phyloP scores from a whole-genome alignment of 2,113 vertebrate species.

The Nycticebus coucang region DNA sequence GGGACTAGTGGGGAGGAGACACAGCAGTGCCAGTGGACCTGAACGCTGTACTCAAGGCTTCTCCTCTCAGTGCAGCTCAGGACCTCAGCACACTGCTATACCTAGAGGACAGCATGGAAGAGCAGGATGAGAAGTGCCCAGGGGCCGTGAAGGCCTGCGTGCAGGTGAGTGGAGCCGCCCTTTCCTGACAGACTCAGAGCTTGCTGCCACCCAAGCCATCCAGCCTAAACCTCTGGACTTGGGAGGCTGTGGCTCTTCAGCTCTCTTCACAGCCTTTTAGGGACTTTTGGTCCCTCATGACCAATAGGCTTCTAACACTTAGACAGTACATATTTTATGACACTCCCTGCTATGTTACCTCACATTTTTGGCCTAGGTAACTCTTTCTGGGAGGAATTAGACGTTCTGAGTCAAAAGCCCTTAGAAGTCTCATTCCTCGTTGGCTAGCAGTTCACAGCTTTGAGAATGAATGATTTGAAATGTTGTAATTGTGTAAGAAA shows the following conservation, averaged over 20 bases:
- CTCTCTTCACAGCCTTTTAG: neutral
- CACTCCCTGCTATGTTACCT: neutral
- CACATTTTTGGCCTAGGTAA: neutral
- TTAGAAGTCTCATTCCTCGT: neutral
- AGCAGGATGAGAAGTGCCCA: slow-evolving; percentile 16
- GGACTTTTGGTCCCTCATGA: neutral
- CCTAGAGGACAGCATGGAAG: slow-evolving; percentile 57
- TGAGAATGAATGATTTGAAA: neutral
- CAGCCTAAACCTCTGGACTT: neutral
- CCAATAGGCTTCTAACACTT: neutral
- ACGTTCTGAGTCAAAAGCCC: neutral
- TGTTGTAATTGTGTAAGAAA: neutral
- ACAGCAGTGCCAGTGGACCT: too few relatives aligned
- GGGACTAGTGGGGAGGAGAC: neutral
- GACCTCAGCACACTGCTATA: neutral
- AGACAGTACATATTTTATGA: neutral
- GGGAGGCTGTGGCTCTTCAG: too few relatives aligned
- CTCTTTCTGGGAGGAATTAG: neutral
- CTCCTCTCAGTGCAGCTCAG: neutral
- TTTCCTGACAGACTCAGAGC: neutral
- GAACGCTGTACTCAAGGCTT: neutral
- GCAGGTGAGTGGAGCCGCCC: slow-evolving; percentile 42
- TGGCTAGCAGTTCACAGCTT: neutral
- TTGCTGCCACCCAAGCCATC: neutral
- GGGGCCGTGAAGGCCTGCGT: neutral